These are phyloP conservation scores for Petaurus breviceps DNA, from an alignment of 2,113 vertebrate species.

Conservation along the genomic window DNA sequence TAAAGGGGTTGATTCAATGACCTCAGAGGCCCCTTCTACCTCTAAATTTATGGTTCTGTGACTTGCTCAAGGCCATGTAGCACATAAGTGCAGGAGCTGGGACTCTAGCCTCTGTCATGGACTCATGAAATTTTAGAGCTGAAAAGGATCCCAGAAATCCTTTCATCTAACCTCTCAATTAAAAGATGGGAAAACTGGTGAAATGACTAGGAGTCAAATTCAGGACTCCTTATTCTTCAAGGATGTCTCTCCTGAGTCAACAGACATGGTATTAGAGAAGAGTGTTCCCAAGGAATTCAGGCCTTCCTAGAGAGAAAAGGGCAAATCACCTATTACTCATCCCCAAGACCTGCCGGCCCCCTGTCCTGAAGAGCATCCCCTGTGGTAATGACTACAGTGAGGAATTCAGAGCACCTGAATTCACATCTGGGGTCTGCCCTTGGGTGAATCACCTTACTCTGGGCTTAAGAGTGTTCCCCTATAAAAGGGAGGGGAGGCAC, in stretches of 20 bases:
- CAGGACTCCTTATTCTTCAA: neutral
- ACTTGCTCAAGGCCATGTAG: neutral
- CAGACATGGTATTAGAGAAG: no score
- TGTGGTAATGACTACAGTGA: neutral
- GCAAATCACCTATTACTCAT: neutral
- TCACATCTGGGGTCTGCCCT: neutral
- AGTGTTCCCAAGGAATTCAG: no score
- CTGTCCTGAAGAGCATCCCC: neutral
- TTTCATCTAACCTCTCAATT: neutral
- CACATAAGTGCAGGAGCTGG: no score
- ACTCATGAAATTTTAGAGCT: neutral
- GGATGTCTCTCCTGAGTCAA: no score
- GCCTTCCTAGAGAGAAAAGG: no score
- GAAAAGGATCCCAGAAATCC: neutral
- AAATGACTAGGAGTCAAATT: neutral
- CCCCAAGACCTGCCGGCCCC: no score
- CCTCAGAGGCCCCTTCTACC: neutral
- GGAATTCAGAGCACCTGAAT: neutral
- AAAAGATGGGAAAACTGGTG: neutral
- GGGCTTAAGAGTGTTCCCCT: neutral
- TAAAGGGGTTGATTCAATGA: no score
- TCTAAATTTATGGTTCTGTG: no score
- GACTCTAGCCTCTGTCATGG: neutral
- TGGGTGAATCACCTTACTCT: neutral
- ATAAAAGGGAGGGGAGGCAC: neutral